Base-by-base conservation (phyloP, 2,888 invertebrate genomes). In the Drosophila peninsularis region DNA sequence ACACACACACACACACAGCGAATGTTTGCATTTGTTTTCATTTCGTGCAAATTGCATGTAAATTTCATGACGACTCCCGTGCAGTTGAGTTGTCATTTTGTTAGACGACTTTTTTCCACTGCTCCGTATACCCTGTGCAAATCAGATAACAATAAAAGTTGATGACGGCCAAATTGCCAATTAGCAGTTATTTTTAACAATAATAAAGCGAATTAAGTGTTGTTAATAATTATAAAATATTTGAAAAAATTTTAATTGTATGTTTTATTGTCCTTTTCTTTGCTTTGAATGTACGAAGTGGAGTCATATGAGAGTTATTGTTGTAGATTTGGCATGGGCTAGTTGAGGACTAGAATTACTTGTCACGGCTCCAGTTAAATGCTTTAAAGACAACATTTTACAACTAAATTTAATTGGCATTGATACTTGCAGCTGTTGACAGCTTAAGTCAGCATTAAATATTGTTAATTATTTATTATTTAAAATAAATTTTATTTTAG, bases 41-140 rank as follows among this genome's bases (percentile, higher is more conserved):
- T 78, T 63, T 74, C n/a, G 66, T 47, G 60, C 61, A 66, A 83
- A 77, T 81, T 60, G 39, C 65, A 79, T 82, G 89, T 86, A 86
- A 88, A 86, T 88, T 83, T 70, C 62, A 83, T 73, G 68, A 75
- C 72, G 73, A 86, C 86, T 86, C 66, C 68, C 57, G 75, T 79
- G 68, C 71, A 83, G 62, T 75, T 64, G 56, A 73, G 65, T 72
- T 72, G 58, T 19, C 45, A 60, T 78, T 73, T 62, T 47, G 30
- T 65, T 69, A 53, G 56, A 54, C 13, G 13, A 14, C 41, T 54
- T 62, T 77, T 41, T 32, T 27, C 39, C 17, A 10, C 24, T 19
- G 10, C 17, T 14, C n/a, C 11, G 9, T 14, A 36, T 65, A 71
- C 66, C 56, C 72, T 71, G 47, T 4, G 17, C n/a, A 39, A 39